A percentile compares a stretch with the other conserved stretches of the same genome.
These are phyloP conservation scores for Ceramica pisi DNA, from an alignment of 2,888 invertebrate species.

Conservation along the genomic window DNA sequence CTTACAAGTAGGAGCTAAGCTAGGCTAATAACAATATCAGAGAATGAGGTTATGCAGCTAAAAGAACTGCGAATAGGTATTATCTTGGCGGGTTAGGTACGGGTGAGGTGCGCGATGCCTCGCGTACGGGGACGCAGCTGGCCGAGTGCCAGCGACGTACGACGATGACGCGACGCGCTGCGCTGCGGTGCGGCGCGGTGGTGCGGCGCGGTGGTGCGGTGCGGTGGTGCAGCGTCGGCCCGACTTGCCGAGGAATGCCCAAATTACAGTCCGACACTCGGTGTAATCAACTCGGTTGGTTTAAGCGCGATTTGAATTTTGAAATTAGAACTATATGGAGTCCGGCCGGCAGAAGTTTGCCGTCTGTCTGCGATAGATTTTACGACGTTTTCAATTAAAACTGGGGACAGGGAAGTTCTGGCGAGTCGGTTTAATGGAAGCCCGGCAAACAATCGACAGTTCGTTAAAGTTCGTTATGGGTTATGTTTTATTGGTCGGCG, in stretches of 20 bases:
- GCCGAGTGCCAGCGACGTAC: conserved; percentile 49
- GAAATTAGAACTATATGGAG: conserved; percentile 72
- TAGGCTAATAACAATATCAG: conserved; percentile 37
- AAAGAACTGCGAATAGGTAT: conserved; percentile 56
- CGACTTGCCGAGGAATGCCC: conserved; percentile 67
- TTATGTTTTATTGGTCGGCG: conserved; percentile 65
- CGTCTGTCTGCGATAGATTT: conserved; percentile 62
- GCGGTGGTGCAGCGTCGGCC: conserved; percentile 10
- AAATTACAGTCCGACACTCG: conserved; percentile 68
- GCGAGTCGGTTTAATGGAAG: conserved; percentile 39
- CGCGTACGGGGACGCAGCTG: conserved; percentile 54
- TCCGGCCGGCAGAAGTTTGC: conserved; percentile 47
- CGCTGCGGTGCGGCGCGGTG: conserved; percentile 26
- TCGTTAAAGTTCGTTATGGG: conserved; percentile 67
- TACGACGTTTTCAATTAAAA: conserved; percentile 70
- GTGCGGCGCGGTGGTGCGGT: too few relatives aligned
- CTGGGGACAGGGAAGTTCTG: conserved; percentile 56
- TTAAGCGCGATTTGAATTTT: conserved; percentile 72
- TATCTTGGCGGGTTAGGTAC: conserved; percentile 36
- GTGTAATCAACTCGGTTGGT: conserved; percentile 72
- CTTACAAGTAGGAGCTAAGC: conserved; percentile 33
- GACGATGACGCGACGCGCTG: conserved; percentile 15
- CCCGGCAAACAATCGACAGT: conserved; percentile 64
- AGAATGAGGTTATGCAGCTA: conserved; percentile 34
- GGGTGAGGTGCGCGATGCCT: conserved; percentile 39